Conservation (phyloP, 2,797 vertebrate genomes). For the Ptychobarbus kaznakovi region DNA sequence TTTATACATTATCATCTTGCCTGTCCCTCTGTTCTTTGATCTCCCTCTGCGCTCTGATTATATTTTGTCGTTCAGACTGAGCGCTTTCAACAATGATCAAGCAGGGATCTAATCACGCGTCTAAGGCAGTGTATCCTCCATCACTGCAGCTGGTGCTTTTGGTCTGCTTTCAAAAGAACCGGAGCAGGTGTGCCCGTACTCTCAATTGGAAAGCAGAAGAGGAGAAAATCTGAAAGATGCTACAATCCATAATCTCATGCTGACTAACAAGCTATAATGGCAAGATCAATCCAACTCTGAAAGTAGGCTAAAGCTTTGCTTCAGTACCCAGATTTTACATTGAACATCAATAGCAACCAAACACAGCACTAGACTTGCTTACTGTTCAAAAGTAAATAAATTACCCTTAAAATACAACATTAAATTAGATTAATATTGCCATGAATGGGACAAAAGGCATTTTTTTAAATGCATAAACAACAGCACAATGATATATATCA, state of each 20-base stretch:
- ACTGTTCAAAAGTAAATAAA: background rate
- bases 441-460: background rate
- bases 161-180: slow-evolving; percentile 66
- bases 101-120: slow-evolving; percentile 61
- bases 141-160: slow-evolving; percentile 68
- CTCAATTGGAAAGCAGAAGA: background rate
- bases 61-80: slow-evolving; percentile 27
- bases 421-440: background rate
- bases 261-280: slow-evolving; percentile 18
- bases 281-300: background rate
- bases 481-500: background rate
- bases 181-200: slow-evolving; percentile 49
- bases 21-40: slow-evolving; percentile 61
- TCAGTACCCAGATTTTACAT: background rate
- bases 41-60: slow-evolving; percentile 52
- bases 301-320: background rate
- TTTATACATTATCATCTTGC: background rate
- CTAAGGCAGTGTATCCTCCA: slow-evolving; percentile 22
- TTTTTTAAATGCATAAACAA: background rate
- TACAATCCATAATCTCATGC: background rate
- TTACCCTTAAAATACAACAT: background rate
- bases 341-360: background rate
- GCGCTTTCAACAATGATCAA: slow-evolving; percentile 67
- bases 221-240: background rate
- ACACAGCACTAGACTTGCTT: background rate